Base-by-base conservation (phyloP, 2,888 invertebrate species). In the Mellilla xanthometata region DNA sequence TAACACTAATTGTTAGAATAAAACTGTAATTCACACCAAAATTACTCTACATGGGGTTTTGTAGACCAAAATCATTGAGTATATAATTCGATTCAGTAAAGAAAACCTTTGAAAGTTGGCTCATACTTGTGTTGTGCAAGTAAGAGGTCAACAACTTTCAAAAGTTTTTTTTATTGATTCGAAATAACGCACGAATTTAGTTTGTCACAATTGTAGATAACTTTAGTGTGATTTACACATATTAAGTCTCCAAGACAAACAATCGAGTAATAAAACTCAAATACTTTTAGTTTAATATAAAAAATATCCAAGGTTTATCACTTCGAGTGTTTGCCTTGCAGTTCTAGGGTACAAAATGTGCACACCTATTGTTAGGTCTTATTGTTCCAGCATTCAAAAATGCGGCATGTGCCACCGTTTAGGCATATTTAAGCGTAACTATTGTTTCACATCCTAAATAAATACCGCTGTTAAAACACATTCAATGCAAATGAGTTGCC, bases 1-100 rank as follows among this genome's bases (percentile, higher is more conserved):
- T 78, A 81, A 75, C 76, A 52, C 49, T 52, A 47, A 64, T 74
- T 70, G 75, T 80, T 76, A 77, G 68, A 78, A 72, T 68, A 62
- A 62, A 60, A 66, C 61, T 61, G 61, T 61, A 54, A 56, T 55
- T 57, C 63, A 60, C 60, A 56, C 58, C 63, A 54, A 55, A 56
- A 51, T 57, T 49, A 48, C 11, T 36, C 7, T 49, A 34, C 24
- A 15, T 28, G 48, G 35, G 23, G 33, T 47, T 36, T 12, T 39
- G n/a, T 15, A 2, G 12, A 15, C 5, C 38, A 36, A 27, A 36
- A 32, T 15, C 12, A 23, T 24, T 23, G n/a, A n/a, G n/a, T n/a
- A n/a, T n/a, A n/a, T n/a, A n/a, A n/a, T n/a, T n/a, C n/a, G n/a
- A n/a, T n/a, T n/a, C n/a, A n/a, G n/a, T n/a, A n/a, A n/a, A n/a